A percentile compares a stretch with the other conserved stretches of the same genome.
phyloP scores from a whole-genome alignment of 2,888 invertebrate species.

The Tipula vernalis region DNA sequence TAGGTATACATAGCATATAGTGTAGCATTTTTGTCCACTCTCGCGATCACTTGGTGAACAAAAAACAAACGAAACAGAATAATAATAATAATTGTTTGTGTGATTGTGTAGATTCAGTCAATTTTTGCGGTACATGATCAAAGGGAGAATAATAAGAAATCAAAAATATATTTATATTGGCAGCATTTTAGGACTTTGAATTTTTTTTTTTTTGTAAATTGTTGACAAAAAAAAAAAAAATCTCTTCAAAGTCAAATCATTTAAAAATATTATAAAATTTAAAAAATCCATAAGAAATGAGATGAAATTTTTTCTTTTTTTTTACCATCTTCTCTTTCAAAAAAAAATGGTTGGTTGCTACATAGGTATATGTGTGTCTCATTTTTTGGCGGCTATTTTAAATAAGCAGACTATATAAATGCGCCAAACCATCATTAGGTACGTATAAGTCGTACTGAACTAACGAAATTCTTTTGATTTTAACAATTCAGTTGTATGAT shows the following conservation, averaged over 20 bases:
- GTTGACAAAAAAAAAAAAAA: conserved; percentile 4
- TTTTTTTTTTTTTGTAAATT: background rate
- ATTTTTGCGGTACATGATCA: background rate
- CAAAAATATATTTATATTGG: conserved; percentile 4
- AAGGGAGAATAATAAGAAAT: background rate
- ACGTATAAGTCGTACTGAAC: too few species aligned
- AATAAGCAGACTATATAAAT: too few species aligned
- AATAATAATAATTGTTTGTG: background rate
- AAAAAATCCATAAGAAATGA: background rate
- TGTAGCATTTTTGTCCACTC: background rate
- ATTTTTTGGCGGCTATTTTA: background rate
- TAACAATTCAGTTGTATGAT: too few species aligned
- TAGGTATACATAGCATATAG: background rate
- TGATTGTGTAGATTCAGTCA: background rate
- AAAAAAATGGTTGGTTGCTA: background rate
- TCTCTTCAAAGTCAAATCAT: background rate
- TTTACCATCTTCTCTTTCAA: background rate
- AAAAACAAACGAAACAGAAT: background rate
- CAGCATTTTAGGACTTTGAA: background rate
- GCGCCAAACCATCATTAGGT: too few species aligned
- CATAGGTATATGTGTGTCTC: background rate
- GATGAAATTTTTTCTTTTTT: background rate
- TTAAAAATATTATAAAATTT: background rate
- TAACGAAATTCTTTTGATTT: too few species aligned
- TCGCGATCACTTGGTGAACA: background rate